Base-by-base conservation (phyloP, 2,113 vertebrate genomes). In the Scomber colias region DNA sequence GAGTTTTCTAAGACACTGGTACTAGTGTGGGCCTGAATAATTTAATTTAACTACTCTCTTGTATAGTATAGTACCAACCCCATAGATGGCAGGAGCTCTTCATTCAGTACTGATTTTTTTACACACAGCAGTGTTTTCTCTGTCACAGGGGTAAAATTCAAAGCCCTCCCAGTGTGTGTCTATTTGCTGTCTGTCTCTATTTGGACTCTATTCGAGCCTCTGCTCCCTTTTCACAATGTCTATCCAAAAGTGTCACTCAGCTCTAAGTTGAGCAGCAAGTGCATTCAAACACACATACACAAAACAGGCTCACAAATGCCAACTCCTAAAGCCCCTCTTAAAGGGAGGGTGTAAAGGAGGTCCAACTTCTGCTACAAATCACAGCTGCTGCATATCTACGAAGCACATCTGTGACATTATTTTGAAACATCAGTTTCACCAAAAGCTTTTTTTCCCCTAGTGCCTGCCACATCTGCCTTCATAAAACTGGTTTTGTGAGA, bases 231-330 rank as follows among this genome's bases (percentile, higher is more conserved):
- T 91, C 86, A 76, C 84, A 0, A 83, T 79, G 68, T 82, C 70
- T 62, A 75, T 85, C 86, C 79, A 90, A 85, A 93, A 87, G 75
- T 90, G 91, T 91, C 90, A 90, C 84, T 79, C 77, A 87, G 80
- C 70, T 87, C 81, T 72, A 81, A 89, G 84, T 76, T 86, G 79
- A 87, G 79, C 81, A 69, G 70, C 74, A 48, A 81, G 50, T 69
- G 66, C 66, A 77, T 81, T 81, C 68, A 83, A 17, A 11, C 55
- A 71, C 54, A 54, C 56, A 71, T 15, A 60, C 77, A 87, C 73
- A 63, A 56, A 83, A 81, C 54, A 55, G 15, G 46, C 51, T 60
- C 70, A 77, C 53, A 81, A 57, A 85, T 61, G 83, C 60, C 83
- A 83, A 66, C 55, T 79, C 65, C 55, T 56, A 63, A 71, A 79